Evolutionary conservation across 2,797 vertebrate genomes (phyloP).

Genomic region (Trachops cirrhosus): DNA sequence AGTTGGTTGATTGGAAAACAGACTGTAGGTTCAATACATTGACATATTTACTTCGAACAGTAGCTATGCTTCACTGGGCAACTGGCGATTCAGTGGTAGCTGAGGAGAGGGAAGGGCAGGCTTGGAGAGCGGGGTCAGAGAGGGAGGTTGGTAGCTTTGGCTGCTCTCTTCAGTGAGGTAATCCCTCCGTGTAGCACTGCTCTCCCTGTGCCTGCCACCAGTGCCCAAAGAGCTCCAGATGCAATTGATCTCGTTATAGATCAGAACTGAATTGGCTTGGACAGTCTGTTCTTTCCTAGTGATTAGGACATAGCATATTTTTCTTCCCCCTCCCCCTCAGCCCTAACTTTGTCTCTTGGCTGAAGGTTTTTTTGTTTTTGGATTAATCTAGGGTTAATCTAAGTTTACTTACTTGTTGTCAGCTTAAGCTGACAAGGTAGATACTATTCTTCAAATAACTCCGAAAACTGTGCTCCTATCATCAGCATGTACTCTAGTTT

Average conservation of each 20-base stretch:
- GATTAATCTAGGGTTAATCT: slow-evolving; percentile 70
- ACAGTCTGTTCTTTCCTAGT: slow-evolving; percentile 77
- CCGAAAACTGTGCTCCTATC: background rate
- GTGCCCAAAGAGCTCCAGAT: slow-evolving; percentile 64
- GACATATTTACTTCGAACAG: slow-evolving; percentile 5
- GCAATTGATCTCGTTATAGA: slow-evolving; percentile 77
- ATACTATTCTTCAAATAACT: slow-evolving; percentile 50
- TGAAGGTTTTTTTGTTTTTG: slow-evolving; percentile 61
- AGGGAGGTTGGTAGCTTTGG: background rate
- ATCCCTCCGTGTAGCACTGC: slow-evolving; percentile 44
- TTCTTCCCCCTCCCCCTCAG: background rate
- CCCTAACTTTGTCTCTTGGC: background rate
- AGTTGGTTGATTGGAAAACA: background rate
- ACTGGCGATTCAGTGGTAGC: background rate
- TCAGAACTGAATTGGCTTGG: slow-evolving; percentile 74
- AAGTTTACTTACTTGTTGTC: slow-evolving; percentile 54
- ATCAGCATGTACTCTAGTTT: slow-evolving; percentile 46
- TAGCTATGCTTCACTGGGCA: background rate
- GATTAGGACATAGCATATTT: slow-evolving; percentile 69
- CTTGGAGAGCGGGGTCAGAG: background rate
- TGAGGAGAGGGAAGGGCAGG: background rate
- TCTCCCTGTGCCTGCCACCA: slow-evolving; percentile 44
- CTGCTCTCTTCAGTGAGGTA: slow-evolving; percentile 59
- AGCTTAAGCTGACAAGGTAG: slow-evolving; percentile 51
- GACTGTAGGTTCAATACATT: background rate